Evolutionary conservation across 2,113 vertebrate species (phyloP), one percentile per base, ranked within the genome.

Genomic region (Aix galericulata): DNA sequence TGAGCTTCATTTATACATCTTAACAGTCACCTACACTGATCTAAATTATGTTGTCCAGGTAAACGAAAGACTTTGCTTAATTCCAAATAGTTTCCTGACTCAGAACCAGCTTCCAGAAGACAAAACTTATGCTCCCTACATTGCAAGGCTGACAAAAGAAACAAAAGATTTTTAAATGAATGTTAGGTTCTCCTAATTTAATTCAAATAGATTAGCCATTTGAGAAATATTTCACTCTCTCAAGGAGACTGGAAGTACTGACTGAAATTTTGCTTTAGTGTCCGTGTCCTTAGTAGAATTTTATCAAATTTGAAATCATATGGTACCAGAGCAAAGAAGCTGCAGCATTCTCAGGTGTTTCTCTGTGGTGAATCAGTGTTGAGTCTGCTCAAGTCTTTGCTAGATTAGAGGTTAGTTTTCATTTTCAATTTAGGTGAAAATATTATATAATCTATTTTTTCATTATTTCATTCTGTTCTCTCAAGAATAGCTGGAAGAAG

Each of bases 141-240:
- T 77, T 89, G 82, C 85, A 76, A 58, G 60, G 63, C 85, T 91
- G 67, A 91, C 75, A 94, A 94, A 29, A 85, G 36, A 89, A 95
- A 91, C 68, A 91, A 94, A 91, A 93, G 85, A 71, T 93, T 95
- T 89, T 74, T 36, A 95, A 95, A 94, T 80, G 4, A 91, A 74
- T 86, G 38, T 67, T 82, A 88, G 32, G 22, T 95, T 91, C 82
- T 56, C 23, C 52, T 94, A 89, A 85, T 93, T 95, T 77, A 88
- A 82, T 77, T 93, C 73, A 89, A 88, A 89, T 77, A 88, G 87
- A 91, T 93, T 66, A 94, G 42, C 26, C 79, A 50, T 60, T 64
- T 89, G 72, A 91, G 82, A 82, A 93, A 59, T 55, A 72, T 50
- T 82, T 75, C 0, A 0, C 59, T 83, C 29, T 94, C 44, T 88